A percentile compares a stretch with the other conserved stretches of the same genome.
phyloP scores from a whole-genome alignment of 2,888 invertebrate genomes.

The Oligia strigilis region DNA sequence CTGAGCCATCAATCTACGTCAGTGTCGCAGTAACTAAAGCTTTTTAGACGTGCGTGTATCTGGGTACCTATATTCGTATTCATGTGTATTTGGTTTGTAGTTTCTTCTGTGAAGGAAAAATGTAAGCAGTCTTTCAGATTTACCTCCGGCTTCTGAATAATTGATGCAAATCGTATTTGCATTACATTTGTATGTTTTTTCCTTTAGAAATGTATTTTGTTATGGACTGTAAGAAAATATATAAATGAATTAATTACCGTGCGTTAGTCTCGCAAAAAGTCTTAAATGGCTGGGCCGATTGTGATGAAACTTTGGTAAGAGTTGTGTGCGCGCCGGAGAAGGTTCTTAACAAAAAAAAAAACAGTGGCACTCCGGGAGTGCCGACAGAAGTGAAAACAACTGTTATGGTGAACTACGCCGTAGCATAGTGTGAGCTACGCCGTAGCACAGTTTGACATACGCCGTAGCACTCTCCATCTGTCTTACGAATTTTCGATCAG shows the following conservation, averaged over 20 bases:
- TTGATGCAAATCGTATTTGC: background rate
- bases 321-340: background rate
- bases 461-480: too few relatives aligned
- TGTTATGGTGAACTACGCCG: too few relatives aligned
- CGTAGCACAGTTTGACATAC: too few relatives aligned
- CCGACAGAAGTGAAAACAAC: too few relatives aligned
- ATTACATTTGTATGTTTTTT: background rate
- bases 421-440: too few relatives aligned
- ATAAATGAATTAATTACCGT: background rate
- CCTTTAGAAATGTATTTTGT: background rate
- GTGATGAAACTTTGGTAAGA: background rate
- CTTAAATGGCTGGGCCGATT: background rate
- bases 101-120: conserved; percentile 3
- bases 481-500: too few relatives aligned
- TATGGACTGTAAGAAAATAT: background rate
- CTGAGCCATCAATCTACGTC: conserved; percentile 80
- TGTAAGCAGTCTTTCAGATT: conserved; percentile 8
- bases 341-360: background rate
- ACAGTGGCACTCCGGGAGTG: too few relatives aligned
- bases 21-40: conserved; percentile 61
- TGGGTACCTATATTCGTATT: conserved; percentile 26
- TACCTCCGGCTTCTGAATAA: background rate
- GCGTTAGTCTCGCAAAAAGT: background rate
- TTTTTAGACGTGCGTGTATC: conserved; percentile 50
- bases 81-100: conserved; percentile 19